These are phyloP conservation scores for Hemiprocne comata DNA, from an alignment of 2,113 vertebrate genomes.

Conservation along the genomic window DNA sequence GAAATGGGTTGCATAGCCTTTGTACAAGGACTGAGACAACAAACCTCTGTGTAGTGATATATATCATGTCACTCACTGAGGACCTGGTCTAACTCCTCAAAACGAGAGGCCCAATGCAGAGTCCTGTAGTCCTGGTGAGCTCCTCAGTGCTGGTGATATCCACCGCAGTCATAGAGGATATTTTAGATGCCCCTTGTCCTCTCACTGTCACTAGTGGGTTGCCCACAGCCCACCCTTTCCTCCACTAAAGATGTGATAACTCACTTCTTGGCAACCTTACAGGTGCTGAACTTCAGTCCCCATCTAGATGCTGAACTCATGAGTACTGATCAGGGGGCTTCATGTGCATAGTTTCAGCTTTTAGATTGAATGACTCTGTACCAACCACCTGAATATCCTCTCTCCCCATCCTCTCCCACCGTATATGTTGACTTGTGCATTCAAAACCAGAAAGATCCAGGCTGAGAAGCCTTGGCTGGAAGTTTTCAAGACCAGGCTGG, in stretches of 20 bases:
- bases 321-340: background rate
- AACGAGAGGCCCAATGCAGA: background rate
- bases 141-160: background rate
- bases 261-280: background rate
- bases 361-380: background rate
- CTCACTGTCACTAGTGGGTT: fast-evolving
- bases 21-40: background rate
- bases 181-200: background rate
- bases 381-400: background rate
- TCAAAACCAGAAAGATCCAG: background rate
- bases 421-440: background rate
- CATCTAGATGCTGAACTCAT: background rate
- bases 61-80: background rate
- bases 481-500: too few species aligned
- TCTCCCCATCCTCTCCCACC: background rate
- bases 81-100: background rate
- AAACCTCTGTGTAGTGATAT: background rate
- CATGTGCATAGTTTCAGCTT: background rate
- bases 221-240: background rate
- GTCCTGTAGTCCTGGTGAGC: background rate
- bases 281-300: background rate
- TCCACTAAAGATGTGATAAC: background rate
- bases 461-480: background rate
- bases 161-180: background rate
- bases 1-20: background rate